Conservation (phyloP, 2,113 vertebrate species). For the Barbus barbus region DNA sequence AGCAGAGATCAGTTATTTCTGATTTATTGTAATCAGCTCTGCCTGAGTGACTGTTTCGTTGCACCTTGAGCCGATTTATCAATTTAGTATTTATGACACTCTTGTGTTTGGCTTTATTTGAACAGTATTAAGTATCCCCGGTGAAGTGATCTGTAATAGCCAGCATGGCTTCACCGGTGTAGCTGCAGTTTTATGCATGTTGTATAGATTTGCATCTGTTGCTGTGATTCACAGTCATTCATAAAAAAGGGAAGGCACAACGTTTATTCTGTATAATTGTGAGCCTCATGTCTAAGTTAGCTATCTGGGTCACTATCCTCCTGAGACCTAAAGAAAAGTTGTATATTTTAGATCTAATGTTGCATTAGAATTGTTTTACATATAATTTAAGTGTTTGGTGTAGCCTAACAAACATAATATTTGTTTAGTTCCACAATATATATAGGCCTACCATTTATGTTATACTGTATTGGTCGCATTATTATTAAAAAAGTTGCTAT, state of each 20-base stretch:
- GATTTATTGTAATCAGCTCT: conserved; percentile 6
- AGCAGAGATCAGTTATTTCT: neutral
- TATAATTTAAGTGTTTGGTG: neutral
- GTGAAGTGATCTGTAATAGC: conserved; percentile 58
- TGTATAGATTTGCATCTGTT: conserved; percentile 45
- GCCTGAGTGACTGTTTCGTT: conserved; percentile 20
- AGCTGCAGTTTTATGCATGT: conserved; percentile 66
- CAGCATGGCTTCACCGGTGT: conserved; percentile 14
- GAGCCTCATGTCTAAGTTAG: neutral
- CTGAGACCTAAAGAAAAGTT: neutral
- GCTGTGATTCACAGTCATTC: neutral
- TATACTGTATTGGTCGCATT: neutral
- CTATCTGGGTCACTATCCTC: neutral
- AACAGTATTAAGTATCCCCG: conserved; percentile 47
- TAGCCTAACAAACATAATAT: too few relatives aligned
- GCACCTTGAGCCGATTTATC: conserved; percentile 38
- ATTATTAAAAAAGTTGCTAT: neutral
- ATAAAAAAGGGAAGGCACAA: neutral
- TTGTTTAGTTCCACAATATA: too few relatives aligned
- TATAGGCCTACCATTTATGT: neutral
- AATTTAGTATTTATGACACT: conserved; percentile 19
- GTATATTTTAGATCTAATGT: neutral
- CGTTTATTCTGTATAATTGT: neutral
- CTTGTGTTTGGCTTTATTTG: conserved; percentile 11
- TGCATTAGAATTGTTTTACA: too few relatives aligned